Evolutionary conservation across 1,140 invertebrate species (phyloP).

Genomic region (Calosoma granatense): DNA sequence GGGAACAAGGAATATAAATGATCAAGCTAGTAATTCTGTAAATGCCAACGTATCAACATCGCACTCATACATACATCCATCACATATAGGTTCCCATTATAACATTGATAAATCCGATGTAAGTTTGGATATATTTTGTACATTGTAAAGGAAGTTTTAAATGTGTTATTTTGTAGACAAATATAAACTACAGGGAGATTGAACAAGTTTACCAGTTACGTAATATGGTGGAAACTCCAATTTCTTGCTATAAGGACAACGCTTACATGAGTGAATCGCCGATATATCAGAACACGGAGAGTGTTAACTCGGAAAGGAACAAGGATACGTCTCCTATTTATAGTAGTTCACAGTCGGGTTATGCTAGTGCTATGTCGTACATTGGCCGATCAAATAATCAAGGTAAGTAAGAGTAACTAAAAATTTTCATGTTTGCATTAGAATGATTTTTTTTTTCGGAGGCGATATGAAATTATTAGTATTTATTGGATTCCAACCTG

Average conservation of each 20-base stretch:
- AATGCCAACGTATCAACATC: conserved; percentile 23
- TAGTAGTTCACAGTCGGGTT: conserved; percentile 21
- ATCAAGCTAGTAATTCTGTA: conserved; percentile 21
- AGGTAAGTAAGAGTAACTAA: neutral
- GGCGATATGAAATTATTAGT: too few species aligned
- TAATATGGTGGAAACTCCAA: conserved; percentile 28
- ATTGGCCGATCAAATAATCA: neutral
- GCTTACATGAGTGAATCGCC: conserved; percentile 27
- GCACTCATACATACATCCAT: conserved; percentile 49
- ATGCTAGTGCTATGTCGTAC: neutral
- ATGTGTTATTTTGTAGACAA: conserved; percentile 25
- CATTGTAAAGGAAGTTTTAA: conserved; percentile 23
- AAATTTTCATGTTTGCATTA: too few species aligned
- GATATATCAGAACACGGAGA: conserved; percentile 34
- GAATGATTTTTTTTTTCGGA: too few species aligned
- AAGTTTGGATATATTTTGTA: conserved; percentile 24
- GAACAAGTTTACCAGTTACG: conserved; percentile 41
- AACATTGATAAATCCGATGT: conserved; percentile 41
- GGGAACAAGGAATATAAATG: conserved; percentile 36
- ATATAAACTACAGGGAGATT: conserved; percentile 43
- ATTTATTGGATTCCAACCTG: too few species aligned
- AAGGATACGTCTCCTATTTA: conserved; percentile 30
- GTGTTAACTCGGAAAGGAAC: conserved; percentile 13
- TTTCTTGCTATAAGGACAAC: conserved; percentile 16
- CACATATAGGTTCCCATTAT: conserved; percentile 46